phyloP scores from a whole-genome alignment of 1,140 invertebrate species.

The Zaprionus nigranus region DNA sequence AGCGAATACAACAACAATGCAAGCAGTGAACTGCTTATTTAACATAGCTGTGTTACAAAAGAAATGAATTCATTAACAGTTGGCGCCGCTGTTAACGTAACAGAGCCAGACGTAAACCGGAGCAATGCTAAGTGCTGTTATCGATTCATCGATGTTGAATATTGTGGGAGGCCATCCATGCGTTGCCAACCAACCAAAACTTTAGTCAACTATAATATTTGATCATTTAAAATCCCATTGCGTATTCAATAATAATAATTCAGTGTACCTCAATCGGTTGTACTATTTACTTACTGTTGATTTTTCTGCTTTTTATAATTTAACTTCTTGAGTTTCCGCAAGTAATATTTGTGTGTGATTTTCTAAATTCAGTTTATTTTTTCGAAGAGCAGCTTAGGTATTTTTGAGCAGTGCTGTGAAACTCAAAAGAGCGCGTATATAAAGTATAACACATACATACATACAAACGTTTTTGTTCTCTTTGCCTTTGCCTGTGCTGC shows the following conservation, averaged over 20 bases:
- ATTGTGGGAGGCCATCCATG: not conserved
- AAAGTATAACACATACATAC: not conserved
- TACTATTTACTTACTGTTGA: not conserved
- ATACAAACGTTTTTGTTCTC: not conserved
- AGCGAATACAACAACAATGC: too few species aligned
- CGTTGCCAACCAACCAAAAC: not conserved
- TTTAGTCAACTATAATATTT: not conserved
- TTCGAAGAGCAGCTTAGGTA: not conserved
- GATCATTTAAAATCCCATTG: not conserved
- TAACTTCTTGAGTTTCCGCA: too few species aligned
- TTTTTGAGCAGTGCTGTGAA: not conserved
- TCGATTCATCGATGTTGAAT: not conserved
- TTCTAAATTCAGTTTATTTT: not conserved
- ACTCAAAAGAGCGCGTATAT: not conserved
- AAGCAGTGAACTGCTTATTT: too few species aligned
- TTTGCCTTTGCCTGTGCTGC: not conserved
- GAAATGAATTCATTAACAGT: slow-evolving; percentile 8
- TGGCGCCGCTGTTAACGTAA: slow-evolving; percentile 9
- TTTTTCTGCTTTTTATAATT: not conserved
- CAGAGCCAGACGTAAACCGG: not conserved
- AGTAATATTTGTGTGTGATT: too few species aligned
- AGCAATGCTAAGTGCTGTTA: slow-evolving; percentile 1
- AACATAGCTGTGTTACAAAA: too few species aligned
- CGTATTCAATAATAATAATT: not conserved
- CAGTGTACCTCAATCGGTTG: too few species aligned